phyloP scores from a whole-genome alignment of 1,140 invertebrate genomes.

The Anastatus disparis region DNA sequence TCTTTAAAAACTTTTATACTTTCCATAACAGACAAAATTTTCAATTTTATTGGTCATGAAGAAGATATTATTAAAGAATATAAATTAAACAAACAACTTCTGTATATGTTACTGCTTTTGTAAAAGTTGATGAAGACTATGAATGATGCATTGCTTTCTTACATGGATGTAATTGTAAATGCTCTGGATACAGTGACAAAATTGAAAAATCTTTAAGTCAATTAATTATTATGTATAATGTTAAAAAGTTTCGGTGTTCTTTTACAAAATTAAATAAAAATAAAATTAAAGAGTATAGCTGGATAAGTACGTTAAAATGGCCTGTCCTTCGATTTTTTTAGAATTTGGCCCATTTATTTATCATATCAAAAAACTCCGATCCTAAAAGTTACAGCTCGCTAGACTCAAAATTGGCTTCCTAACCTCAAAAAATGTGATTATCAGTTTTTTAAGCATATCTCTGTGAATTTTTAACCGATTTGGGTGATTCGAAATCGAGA shows the following conservation, averaged over 20 bases:
- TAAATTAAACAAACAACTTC: conserved; percentile 80
- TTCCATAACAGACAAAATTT: conserved; percentile 72
- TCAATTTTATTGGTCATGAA: conserved; percentile 68
- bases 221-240: conserved; percentile 67
- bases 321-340: too few species aligned
- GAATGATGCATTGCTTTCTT: conserved; percentile 72
- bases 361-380: too few species aligned
- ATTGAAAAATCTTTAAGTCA: conserved; percentile 73
- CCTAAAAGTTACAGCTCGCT: too few species aligned
- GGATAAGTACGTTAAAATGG: too few species aligned
- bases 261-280: too few species aligned
- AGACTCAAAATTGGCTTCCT: too few species aligned
- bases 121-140: conserved; percentile 76
- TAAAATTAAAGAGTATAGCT: too few species aligned
- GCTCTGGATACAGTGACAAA: conserved; percentile 74
- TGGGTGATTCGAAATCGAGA: too few species aligned
- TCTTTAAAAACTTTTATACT: conserved; percentile 80
- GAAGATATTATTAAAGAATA: conserved; percentile 72
- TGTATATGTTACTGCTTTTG: conserved; percentile 82
- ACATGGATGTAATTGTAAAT: conserved; percentile 70
- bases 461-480: too few species aligned
- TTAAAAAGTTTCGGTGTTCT: conserved; percentile 67
- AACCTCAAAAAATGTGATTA: too few species aligned
- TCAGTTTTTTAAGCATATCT: too few species aligned
- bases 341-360: too few species aligned